Evolutionary conservation across 2,113 vertebrate species (phyloP), one percentile per base, ranked within the genome.

Genomic region (Aegypius monachus): DNA sequence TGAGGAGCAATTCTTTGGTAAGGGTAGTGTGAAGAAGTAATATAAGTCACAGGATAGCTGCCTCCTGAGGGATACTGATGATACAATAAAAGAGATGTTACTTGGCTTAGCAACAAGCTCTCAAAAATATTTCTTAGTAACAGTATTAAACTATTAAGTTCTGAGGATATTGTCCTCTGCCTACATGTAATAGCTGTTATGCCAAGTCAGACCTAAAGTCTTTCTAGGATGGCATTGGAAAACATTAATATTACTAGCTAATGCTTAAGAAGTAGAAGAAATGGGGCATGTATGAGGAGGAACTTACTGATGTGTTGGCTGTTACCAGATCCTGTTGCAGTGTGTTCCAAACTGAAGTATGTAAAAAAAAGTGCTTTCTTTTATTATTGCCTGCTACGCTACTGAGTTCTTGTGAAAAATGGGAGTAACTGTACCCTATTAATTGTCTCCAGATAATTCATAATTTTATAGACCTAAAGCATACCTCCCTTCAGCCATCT

Each of bases 1-100:
- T 98, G 98, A 61, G 98, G 97, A 77, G 98, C 98, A 10, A 99
- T 97, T 86, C 98, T 98, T 94, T 99, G 98, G 96, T 98, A 98
- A 16, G 98, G 98, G 72, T 99, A 99, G 86, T 99, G 98, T 22
- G 98, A 95, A 36, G 97, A 96, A n/a, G 95, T 84, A 65, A 98
- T 96, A 34, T 98, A 98, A 66, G 98, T 98, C 68, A 98, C 97
- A 7, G 98, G 95, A 67, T 98, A 99, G 91, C 97, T 97, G 90
- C 97, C 68, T 87, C 97, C 98, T 6, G 98, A 95, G 23, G 98
- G 96, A 73, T 99, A 98, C 99, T 99, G 97, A 12, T 36, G 89
- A 62, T 13, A 56, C 14, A 22, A 92, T 11, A 88, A 43, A 48
- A 89, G 34, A 92, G 36, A 83, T 10, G 43, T 70, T 77, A 94